A percentile compares a stretch with the other conserved stretches of the same genome.
Conservation (phyloP, 2,113 vertebrate species). For the Trachemys scripta region DNA sequence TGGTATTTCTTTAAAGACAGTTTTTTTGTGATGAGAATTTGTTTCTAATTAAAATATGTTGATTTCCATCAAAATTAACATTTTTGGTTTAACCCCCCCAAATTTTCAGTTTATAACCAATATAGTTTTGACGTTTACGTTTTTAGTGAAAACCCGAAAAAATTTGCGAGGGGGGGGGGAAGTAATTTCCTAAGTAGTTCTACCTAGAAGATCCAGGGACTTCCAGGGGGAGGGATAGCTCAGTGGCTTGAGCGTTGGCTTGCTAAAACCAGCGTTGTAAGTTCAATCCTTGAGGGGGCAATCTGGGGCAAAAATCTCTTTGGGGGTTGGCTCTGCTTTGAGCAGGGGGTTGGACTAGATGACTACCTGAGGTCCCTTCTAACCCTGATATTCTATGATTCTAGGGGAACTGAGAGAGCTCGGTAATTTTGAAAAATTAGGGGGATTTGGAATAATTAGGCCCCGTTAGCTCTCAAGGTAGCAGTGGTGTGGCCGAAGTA, state of each 20-base stretch:
- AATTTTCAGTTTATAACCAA: background rate
- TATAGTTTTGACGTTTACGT: fast-evolving
- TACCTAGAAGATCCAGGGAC: background rate
- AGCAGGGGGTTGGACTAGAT: too few species aligned
- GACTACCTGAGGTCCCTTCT: too few species aligned
- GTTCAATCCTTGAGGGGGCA: too few species aligned
- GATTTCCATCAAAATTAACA: background rate
- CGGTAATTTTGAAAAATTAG: background rate
- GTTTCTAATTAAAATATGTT: background rate
- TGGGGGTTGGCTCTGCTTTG: too few species aligned
- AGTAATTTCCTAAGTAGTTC: background rate
- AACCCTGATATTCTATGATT: background rate
- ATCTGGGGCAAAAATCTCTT: too few species aligned
- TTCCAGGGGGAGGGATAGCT: background rate
- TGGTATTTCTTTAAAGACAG: background rate
- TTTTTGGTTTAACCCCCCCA: background rate
- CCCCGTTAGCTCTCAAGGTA: background rate
- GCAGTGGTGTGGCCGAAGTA: background rate
- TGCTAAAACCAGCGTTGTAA: too few species aligned
- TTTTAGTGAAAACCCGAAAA: fast-evolving
- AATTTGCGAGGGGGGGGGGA: fast-evolving
- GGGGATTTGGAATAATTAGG: background rate
- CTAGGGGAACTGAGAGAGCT: background rate
- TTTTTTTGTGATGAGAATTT: background rate
- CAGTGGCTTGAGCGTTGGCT: background rate